Evolutionary conservation across 2,888 invertebrate genomes (phyloP).

Genomic region (Neocrepidodera transversa): DNA sequence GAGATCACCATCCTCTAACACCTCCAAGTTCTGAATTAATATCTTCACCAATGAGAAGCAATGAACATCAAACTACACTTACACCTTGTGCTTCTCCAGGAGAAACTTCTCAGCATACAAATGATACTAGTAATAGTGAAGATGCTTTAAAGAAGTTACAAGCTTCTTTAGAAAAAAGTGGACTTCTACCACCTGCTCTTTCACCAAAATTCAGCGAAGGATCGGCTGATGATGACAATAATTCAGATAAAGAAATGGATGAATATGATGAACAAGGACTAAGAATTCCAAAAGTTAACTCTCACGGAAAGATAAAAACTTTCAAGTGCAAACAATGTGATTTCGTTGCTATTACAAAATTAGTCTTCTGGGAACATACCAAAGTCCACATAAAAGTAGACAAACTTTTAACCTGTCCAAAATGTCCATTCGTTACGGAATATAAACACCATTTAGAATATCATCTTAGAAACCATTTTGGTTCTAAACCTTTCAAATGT

Average conservation of each 20-base stretch:
- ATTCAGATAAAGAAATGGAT: slow-evolving; percentile 60
- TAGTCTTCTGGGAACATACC: slow-evolving; percentile 93
- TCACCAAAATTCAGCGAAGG: slow-evolving; percentile 51
- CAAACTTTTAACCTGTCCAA: slow-evolving; percentile 87
- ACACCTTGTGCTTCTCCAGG: slow-evolving; percentile 57
- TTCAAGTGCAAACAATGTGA: slow-evolving; percentile 94
- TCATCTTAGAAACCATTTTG: slow-evolving; percentile 92
- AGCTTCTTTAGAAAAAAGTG: slow-evolving; percentile 54
- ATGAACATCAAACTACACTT: slow-evolving; percentile 55
- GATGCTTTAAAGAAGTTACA: slow-evolving; percentile 56
- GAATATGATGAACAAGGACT: slow-evolving; percentile 69
- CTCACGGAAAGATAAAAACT: slow-evolving; percentile 84
- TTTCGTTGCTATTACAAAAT: slow-evolving; percentile 83
- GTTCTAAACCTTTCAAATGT: slow-evolving; percentile 95
- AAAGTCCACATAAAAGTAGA: slow-evolving; percentile 92
- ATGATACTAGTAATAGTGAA: slow-evolving; percentile 54
- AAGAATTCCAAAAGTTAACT: slow-evolving; percentile 65
- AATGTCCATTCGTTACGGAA: slow-evolving; percentile 97
- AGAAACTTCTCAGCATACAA: slow-evolving; percentile 46
- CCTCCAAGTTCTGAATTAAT: slow-evolving; percentile 66
- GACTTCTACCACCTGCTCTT: slow-evolving; percentile 38
- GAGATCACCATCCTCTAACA: slow-evolving; percentile 60
- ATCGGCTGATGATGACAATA: slow-evolving; percentile 61
- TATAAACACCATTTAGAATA: slow-evolving; percentile 99
- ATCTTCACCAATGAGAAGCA: slow-evolving; percentile 39